Base-by-base conservation (phyloP, 2,113 vertebrate species). In the Plecturocebus donacophilus region DNA sequence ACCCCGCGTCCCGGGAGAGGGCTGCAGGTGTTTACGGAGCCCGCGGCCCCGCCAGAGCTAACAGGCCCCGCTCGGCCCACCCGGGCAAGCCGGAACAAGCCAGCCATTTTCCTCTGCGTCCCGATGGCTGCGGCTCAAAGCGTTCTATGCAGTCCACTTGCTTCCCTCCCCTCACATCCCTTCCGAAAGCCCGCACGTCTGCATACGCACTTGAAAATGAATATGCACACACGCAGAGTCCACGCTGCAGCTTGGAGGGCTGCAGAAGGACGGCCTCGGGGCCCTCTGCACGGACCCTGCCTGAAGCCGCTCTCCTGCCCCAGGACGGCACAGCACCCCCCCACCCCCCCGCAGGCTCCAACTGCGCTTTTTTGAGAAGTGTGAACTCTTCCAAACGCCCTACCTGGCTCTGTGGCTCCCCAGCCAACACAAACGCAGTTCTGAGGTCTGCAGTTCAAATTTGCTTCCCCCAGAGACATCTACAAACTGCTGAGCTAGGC, bases 181-280 rank as follows among this genome's bases (percentile, higher is more conserved):
- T 87, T 87, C 90, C 93, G 68, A 93, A 93, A 97, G 95, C 42
- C 81, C 97, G 91, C 96, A 96, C 96, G 92, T 98, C 97, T 98
- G 97, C 93, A 91, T 83, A 92, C 96, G 97, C 95, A 97, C 40
- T 90, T 94, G 81, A 92, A 97, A 96, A 94, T 96, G 95, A 98
- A 97, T 87, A 97, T 0, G 58, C 90, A 42, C 80, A 49, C 80
- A 87, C 38, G 94, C 90, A 82, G 93, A 83, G 91, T 70, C 91
- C 70, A 54, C 38, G 2, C 35, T 16, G n/a, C 38, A 38, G 61
- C 11, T 12, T n/a, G 47, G n/a, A 38, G 35, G 54, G 17, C 9
- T n/a, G 47, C 13, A 64, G 38, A 3, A 40, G 49, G 25, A 21
- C 49, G 82, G 45, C 83, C 71, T 92, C 86, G 70, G 68, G 70